Conservation (phyloP, 1,140 invertebrate genomes). For the Thaumatotibia leucotreta region DNA sequence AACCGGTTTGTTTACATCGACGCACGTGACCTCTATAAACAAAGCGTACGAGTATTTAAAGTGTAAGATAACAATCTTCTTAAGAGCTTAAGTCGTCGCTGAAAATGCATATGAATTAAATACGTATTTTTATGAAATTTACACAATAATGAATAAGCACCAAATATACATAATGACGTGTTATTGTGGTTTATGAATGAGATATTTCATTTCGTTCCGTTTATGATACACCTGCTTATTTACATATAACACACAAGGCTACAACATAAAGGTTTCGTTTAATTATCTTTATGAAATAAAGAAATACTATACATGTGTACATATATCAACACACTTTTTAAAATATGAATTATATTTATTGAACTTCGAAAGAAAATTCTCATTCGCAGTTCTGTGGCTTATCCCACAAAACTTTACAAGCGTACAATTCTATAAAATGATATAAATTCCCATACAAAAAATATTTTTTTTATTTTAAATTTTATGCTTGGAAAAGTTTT, state of each 20-base stretch:
- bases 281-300: background rate
- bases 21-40: constrained; percentile 60
- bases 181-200: constrained; percentile 3
- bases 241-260: constrained; percentile 5
- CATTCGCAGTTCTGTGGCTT: too few species aligned
- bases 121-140: background rate
- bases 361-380: too few species aligned
- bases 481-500: too few species aligned
- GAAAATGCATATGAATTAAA: background rate
- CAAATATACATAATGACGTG: background rate
- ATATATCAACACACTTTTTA: background rate
- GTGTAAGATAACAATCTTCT: too few species aligned
- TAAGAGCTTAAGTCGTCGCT: background rate
- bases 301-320: background rate
- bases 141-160: background rate
- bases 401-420: too few species aligned
- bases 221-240: constrained; percentile 11
- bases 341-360: too few species aligned
- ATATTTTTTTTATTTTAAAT: too few species aligned
- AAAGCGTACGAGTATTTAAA: constrained; percentile 16
- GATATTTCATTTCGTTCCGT: background rate
- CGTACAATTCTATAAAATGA: too few species aligned
- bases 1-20: constrained; percentile 71
- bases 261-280: constrained; percentile 4
- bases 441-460: too few species aligned